Base-by-base conservation (phyloP, 2,797 vertebrate genomes). In the Glyptemys insculpta region DNA sequence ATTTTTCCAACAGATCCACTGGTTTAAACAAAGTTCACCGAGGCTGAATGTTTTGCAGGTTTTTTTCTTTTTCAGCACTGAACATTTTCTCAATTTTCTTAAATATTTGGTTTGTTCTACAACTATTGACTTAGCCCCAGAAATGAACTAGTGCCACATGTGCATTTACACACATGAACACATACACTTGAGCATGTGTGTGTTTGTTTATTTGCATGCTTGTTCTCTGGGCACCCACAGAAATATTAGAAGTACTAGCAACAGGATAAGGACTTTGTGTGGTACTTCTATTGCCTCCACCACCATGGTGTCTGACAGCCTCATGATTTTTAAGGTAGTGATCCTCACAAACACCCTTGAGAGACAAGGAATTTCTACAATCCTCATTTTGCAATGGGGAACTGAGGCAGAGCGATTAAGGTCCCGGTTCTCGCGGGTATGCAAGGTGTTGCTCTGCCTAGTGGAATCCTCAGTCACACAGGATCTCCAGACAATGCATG, bases 91-190 rank as follows among this genome's bases (percentile, higher is more conserved):
- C 74, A 4, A 3, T 85, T 93, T 90, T 57, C 52, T 79, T 59
- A 68, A 68, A 11, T 12, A 18, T 94, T 94, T 96, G 83, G 4
- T 72, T 95, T 94, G 57, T 37, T 83, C 89, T 81, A 12, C 87
- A 87, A 9, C 56, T 92, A 56, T 18, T 89, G 41, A 72, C 87
- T 84, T 14, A 37, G 68, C 25, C 57, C 37, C 54, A n/a, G 47
- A 53, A 79, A 18, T 2, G 83, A 84, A 29, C 34, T 83, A 34
- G 34, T 6, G 52, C 18, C 85, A 57, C 59, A 19, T 2, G 16
- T 54, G 31, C 15, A 0, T 49, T 81, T 37, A 41, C 41, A 41
- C 56, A 10, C 65, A 50, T 4, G 19, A 5, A 76, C 52, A 18
- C 10, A n/a, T n/a, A n/a, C n/a, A n/a, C n/a, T n/a, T n/a, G n/a